Evolutionary conservation across 2,113 vertebrate genomes (phyloP), one percentile per base, ranked within the genome.

Genomic region (Malurus melanocephalus): DNA sequence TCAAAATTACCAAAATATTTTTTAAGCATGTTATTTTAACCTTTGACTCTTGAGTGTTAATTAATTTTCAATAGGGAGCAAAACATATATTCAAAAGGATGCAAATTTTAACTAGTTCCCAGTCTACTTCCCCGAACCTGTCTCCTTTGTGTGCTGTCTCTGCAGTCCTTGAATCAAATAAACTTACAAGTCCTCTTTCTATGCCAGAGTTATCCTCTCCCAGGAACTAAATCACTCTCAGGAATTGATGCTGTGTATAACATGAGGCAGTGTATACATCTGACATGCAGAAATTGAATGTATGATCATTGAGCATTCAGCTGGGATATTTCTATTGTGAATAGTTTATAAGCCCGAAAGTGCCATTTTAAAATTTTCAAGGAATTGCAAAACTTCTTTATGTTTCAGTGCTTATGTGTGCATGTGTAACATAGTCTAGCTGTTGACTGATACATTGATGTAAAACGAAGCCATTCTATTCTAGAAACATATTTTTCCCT

Each of bases 261-360:
- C 22, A 35, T 45, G 56, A 69, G 32, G 22, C 66, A 40, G n/a
- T 9, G 4, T 84, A 42, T 67, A 27, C 21, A 80, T 68, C 55
- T 77, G 82, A 59, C 52, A 30, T 30, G 45, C 9, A 59, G 68
- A 66, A 91, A 51, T 43, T 64, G 80, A 67, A 23, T 66, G 22
- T 88, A 66, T 88, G 83, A 72, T 75, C 65, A 38, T 40, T 67
- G 61, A 83, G 57, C 66, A 16, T 85, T 94, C 92, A 79, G 42
- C 57, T 90, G 88, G 42, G 22, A 20, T 78, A 52, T 76, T 93
- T 87, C 69, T 80, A 9, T 79, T 76, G 30, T 53, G 32, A 64
- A 65, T 71, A 68, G 30, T 62, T 92, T 52, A 20, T 80, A 85
- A 89, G 13, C 21, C 49, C 83, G 75, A 80, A 89, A 85, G 65